Percentiles rank a stretch among this genome's conserved stretches.
Conservation (phyloP, 2,888 invertebrate species). For the Megalurothrips usitatus region DNA sequence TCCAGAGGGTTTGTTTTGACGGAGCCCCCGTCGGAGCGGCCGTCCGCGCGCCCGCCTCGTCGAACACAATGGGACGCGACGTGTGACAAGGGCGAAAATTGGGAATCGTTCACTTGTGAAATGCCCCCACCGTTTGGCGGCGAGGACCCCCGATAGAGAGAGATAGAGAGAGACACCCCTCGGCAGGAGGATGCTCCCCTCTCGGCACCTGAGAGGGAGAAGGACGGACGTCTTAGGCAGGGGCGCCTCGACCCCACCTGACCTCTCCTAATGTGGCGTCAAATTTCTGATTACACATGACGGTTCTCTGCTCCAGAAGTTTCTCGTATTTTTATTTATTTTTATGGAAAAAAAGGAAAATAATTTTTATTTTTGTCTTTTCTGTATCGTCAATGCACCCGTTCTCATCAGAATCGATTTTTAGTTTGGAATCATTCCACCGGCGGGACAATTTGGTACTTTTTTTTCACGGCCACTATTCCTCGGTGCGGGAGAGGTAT, state of each 20-base stretch:
- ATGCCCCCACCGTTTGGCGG: not conserved
- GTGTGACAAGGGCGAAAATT: not conserved
- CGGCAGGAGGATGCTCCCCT: too few species aligned
- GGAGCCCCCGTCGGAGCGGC: not conserved
- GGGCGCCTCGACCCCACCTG: too few species aligned
- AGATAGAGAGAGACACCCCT: too few species aligned
- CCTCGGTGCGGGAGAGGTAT: not conserved
- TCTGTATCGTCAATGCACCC: not conserved
- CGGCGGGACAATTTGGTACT: not conserved
- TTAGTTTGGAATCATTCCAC: not conserved
- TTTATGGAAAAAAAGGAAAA: too few species aligned
- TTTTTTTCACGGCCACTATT: not conserved
- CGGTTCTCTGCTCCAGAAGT: too few species aligned
- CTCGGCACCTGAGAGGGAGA: too few species aligned
- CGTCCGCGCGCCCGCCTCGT: not conserved
- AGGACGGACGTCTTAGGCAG: too few species aligned
- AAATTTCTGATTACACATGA: too few species aligned
- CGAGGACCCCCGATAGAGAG: too few species aligned
- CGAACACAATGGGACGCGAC: not conserved
- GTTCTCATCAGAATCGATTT: not conserved
- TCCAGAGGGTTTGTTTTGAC: too few species aligned
- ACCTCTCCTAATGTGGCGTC: too few species aligned
- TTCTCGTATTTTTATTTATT: too few species aligned
- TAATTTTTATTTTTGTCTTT: not conserved
- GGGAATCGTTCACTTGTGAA: slow-evolving; percentile 3